Evolutionary conservation across 2,797 vertebrate genomes (phyloP).

Genomic region (Hippoglossus hippoglossus): DNA sequence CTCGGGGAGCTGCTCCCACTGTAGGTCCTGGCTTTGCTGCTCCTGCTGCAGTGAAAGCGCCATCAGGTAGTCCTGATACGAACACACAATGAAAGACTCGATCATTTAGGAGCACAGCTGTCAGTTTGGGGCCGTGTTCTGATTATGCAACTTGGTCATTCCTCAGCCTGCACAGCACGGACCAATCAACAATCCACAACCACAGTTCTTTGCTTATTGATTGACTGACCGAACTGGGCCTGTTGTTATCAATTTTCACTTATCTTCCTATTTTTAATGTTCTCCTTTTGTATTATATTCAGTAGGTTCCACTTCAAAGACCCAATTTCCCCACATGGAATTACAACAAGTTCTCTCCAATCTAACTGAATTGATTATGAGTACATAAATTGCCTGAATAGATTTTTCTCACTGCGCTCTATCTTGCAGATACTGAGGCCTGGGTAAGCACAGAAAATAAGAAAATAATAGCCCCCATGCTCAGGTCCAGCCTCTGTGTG

Average conservation of each 20-base stretch:
- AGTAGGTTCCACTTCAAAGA: slow-evolving; percentile 7
- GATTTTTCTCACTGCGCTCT: slow-evolving; percentile 16
- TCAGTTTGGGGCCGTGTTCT: not conserved
- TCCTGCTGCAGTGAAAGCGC: slow-evolving; percentile 98
- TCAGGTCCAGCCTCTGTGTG: slow-evolving; percentile 29
- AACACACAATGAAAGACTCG: not conserved
- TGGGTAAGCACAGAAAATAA: slow-evolving; percentile 29
- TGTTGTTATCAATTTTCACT: slow-evolving; percentile 1
- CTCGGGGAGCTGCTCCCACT: slow-evolving; percentile 96
- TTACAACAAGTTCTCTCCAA: slow-evolving; percentile 13
- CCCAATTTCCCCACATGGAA: slow-evolving; percentile 12
- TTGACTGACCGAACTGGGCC: not conserved
- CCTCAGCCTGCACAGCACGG: too few relatives aligned
- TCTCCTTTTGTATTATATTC: slow-evolving; percentile 7
- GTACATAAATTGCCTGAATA: slow-evolving; percentile 23
- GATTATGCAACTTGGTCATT: not conserved
- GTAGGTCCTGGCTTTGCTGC: slow-evolving; percentile 94
- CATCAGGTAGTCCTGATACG: slow-evolving; percentile 95
- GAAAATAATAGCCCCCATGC: slow-evolving; percentile 26
- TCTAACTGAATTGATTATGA: slow-evolving; percentile 34
- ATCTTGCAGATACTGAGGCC: slow-evolving; percentile 9
- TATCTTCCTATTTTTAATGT: not conserved
- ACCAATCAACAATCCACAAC: too few relatives aligned
- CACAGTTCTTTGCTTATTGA: not conserved
- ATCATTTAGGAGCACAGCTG: not conserved